Base-by-base conservation (phyloP, 2,797 vertebrate species). In the Poeciliopsis paucimaculata region DNA sequence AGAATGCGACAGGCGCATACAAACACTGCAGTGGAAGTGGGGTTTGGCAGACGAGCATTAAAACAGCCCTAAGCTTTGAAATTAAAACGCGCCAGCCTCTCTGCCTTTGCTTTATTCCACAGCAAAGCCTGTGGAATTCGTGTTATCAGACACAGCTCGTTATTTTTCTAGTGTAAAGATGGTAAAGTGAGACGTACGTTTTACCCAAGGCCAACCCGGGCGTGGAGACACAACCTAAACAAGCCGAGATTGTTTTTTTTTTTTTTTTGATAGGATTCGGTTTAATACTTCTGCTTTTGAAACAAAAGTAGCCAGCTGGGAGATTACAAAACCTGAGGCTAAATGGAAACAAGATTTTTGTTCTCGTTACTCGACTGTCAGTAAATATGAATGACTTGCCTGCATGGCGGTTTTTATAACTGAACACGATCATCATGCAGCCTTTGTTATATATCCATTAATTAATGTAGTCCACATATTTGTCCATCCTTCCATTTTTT, bases 61-160 rank as follows among this genome's bases (percentile, higher is more conserved):
- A 41, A n/a, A 73, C 84, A 55, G 82, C 76, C 80, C 60, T 39
- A 53, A 90, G 86, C 82, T 82, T 83, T 57, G 64, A 80, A 90
- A 90, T 90, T 62, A 89, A 88, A 93, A 88, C 77, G 87, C 85
- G 81, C 72, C 81, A 36, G 78, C 89, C 81, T 78, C 78, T 71
- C 57, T 70, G 34, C 60, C 60, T 57, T 82, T 31, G 71, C 60
- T 78, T 46, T n/a, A 7, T 75, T 78, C 46, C 36, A 73, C 76
- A n/a, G n/a, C n/a, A n/a, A n/a, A n/a, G n/a, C n/a, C n/a, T n/a
- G n/a, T n/a, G n/a, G n/a, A n/a, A n/a, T n/a, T 20, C 16, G 18
- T 8, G 60, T 36, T 18, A 36, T 64, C 16, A 64, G 72, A 72
- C 39, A 36, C 18, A 8, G 45, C 39, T 87, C 74, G 28, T 83